A percentile compares a stretch with the other conserved stretches of the same genome.
phyloP scores from a whole-genome alignment of 1,140 invertebrate genomes.

The Apis florea region DNA sequence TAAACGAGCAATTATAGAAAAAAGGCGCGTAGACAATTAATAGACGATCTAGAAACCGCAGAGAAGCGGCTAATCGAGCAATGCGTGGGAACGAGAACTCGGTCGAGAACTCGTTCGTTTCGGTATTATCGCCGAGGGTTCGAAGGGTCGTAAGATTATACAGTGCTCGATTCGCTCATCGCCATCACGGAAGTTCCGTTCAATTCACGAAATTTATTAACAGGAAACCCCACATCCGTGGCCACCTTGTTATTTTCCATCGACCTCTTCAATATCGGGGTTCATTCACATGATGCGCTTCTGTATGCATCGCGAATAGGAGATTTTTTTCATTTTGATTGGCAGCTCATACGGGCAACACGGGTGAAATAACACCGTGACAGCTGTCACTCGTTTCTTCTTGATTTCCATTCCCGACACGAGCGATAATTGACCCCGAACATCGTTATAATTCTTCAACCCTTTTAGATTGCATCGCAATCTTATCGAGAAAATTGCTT shows the following conservation, averaged over 20 bases:
- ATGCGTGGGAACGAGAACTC: conserved; percentile 68
- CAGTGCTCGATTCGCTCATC: conserved; percentile 11
- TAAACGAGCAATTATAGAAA: conserved; percentile 47
- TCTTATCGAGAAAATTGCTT: not conserved
- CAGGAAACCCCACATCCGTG: conserved; percentile 40
- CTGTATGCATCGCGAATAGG: not conserved
- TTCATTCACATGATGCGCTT: conserved; percentile 26
- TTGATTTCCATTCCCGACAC: conserved; percentile 6
- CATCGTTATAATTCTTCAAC: not conserved
- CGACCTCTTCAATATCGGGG: not conserved
- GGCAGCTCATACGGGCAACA: conserved; percentile 46
- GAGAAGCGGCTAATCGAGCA: conserved; percentile 40
- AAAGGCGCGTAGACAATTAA: conserved; percentile 49
- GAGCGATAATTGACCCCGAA: not conserved
- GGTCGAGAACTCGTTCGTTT: conserved; percentile 47
- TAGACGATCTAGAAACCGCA: conserved; percentile 44
- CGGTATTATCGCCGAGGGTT: conserved; percentile 40
- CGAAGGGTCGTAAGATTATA: conserved; percentile 24
- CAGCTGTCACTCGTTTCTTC: conserved; percentile 9
- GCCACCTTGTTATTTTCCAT: conserved; percentile 31
- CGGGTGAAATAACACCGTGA: conserved; percentile 8
- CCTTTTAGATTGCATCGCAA: not conserved
- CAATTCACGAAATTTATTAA: conserved; percentile 47
- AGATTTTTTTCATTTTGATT: conserved; percentile 47
- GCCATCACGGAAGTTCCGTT: conserved; percentile 23